Evolutionary conservation across 2,888 invertebrate species (phyloP).

Genomic region (Aspidiotus destructor): DNA sequence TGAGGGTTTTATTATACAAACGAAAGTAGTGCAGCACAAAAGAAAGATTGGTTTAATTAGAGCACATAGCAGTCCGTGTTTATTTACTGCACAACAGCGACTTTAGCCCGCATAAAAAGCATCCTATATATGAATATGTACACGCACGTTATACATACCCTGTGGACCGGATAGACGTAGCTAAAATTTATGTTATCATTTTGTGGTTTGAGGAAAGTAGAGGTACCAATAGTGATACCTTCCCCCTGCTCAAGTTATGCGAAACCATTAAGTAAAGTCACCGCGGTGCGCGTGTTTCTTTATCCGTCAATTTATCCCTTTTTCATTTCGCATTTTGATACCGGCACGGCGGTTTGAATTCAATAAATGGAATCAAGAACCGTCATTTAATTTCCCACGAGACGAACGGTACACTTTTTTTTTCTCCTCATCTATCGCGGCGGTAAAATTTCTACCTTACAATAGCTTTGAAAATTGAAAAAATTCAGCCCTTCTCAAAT

Average conservation of each 20-base stretch:
- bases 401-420: conserved; percentile 18
- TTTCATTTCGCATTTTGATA: not conserved
- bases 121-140: too few relatives aligned
- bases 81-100: too few relatives aligned
- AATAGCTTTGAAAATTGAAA: conserved; percentile 17
- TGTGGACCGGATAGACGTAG: too few relatives aligned
- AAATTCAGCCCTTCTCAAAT: conserved; percentile 18
- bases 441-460: conserved; percentile 11
- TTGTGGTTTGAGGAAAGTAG: not conserved
- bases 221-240: not conserved
- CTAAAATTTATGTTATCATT: not conserved
- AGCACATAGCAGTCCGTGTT: too few relatives aligned
- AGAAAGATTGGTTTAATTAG: too few relatives aligned
- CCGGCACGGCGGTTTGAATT: conserved; percentile 8
- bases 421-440: conserved; percentile 1
- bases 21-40: too few relatives aligned
- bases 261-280: too few relatives aligned
- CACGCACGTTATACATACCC: too few relatives aligned
- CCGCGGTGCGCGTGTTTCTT: conserved; percentile 1
- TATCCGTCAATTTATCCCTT: conserved; percentile 14
- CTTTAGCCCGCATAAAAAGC: too few relatives aligned
- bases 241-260: too few relatives aligned
- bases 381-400: conserved; percentile 25
- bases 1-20: too few relatives aligned
- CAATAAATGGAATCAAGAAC: conserved; percentile 18